These are phyloP conservation scores for Semicossyphus pulcher DNA, from an alignment of 2,113 vertebrate genomes.

Conservation along the genomic window DNA sequence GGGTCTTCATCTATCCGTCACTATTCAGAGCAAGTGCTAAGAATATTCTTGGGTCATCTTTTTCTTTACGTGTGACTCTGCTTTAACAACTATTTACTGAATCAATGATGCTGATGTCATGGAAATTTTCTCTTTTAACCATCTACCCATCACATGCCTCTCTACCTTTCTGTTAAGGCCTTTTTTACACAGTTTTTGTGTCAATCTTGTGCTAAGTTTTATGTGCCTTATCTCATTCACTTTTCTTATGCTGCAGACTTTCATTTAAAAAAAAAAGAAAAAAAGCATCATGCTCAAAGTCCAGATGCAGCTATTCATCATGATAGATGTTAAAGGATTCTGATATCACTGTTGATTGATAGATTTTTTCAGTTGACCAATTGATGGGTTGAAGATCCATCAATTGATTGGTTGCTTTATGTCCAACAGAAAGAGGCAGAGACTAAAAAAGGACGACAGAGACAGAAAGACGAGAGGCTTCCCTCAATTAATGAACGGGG, in stretches of 20 bases:
- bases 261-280: neutral
- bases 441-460: slow-evolving; percentile 5
- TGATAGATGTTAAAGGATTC: neutral
- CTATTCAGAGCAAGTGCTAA: slow-evolving; percentile 1
- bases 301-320: neutral
- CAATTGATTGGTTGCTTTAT: neutral
- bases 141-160: too few species aligned
- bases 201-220: neutral
- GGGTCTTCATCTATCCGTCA: neutral
- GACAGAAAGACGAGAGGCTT: slow-evolving; percentile 67
- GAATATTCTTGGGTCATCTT: neutral
- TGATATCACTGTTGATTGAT: neutral
- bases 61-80: neutral
- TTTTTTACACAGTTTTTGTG: neutral
- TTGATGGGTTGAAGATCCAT: neutral
- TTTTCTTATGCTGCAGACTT: neutral
- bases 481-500: slow-evolving; percentile 61
- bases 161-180: neutral
- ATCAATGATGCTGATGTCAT: neutral
- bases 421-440: slow-evolving; percentile 8
- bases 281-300: neutral
- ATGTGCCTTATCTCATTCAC: slow-evolving; percentile 24
- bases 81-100: neutral
- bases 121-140: neutral
- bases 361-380: neutral